A percentile compares a stretch with the other conserved stretches of the same genome.
phyloP scores from a whole-genome alignment of 2,888 invertebrate genomes.

The Euplagia quadripunctaria region DNA sequence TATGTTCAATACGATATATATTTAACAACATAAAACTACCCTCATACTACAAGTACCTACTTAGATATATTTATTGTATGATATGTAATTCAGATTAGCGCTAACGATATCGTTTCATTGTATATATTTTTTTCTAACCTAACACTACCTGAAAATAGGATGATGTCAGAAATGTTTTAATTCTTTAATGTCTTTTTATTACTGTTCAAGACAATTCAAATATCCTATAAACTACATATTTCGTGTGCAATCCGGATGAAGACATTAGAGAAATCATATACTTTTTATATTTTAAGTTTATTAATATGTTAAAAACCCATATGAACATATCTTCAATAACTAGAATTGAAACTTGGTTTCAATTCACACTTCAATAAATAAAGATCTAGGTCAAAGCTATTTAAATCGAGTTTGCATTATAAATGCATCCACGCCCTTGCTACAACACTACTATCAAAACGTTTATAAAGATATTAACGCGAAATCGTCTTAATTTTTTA shows the following conservation, averaged over 20 bases:
- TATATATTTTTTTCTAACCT: conserved; percentile 22
- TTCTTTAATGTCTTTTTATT: background rate
- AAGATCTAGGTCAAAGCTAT: too few species aligned
- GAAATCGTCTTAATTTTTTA: too few species aligned
- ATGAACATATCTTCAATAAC: too few species aligned
- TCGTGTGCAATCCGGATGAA: background rate
- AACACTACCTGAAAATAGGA: conserved; percentile 33
- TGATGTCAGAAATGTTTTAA: conserved; percentile 56
- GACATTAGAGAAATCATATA: too few species aligned
- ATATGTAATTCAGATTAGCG: conserved; percentile 19
- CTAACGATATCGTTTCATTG: conserved; percentile 18
- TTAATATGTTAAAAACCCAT: too few species aligned
- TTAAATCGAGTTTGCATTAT: too few species aligned
- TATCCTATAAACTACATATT: background rate
- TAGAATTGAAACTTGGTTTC: too few species aligned
- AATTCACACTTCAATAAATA: too few species aligned
- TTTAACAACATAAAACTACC: background rate
- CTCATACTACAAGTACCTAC: background rate
- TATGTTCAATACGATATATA: background rate
- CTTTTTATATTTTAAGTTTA: too few species aligned
- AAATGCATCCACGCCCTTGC: too few species aligned
- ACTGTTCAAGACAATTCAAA: background rate
- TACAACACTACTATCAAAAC: too few species aligned
- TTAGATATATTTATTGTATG: background rate
- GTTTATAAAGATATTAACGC: too few species aligned